Percentiles rank a stretch among this genome's conserved stretches.
These are phyloP conservation scores for Ammospiza nelsoni DNA, from an alignment of 2,113 vertebrate species.

Conservation along the genomic window DNA sequence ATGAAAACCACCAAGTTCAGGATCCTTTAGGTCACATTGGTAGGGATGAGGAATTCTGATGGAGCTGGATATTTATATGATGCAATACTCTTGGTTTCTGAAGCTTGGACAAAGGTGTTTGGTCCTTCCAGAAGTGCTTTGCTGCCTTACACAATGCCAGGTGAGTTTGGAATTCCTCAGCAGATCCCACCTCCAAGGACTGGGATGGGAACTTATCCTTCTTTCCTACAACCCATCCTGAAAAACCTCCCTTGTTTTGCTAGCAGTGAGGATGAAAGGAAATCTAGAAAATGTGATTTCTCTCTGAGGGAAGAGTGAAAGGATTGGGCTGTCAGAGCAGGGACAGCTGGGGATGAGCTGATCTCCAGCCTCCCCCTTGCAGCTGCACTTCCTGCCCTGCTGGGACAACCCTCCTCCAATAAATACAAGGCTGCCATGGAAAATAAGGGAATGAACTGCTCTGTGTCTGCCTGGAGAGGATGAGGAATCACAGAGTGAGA, in stretches of 20 bases:
- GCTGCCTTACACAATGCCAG: neutral
- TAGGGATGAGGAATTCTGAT: neutral
- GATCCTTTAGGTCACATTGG: neutral
- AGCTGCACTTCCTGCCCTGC: neutral
- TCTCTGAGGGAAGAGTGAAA: neutral
- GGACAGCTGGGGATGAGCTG: neutral
- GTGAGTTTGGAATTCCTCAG: neutral
- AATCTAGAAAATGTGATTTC: neutral
- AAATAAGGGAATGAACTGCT: neutral
- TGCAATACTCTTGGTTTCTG: neutral
- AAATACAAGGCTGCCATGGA: neutral
- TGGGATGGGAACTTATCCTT: neutral
- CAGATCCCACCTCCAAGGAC: neutral
- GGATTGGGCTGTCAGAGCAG: neutral
- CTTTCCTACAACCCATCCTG: neutral
- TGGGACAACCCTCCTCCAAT: neutral
- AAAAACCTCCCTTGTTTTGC: neutral
- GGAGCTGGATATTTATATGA: neutral
- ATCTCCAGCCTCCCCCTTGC: neutral
- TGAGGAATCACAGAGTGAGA: neutral
- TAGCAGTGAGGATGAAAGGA: neutral
- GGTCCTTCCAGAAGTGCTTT: neutral
- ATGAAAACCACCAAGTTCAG: neutral
- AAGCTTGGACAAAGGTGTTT: neutral
- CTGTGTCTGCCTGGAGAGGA: neutral